These are phyloP conservation scores for Drosophila koepferae DNA, from an alignment of 2,888 invertebrate species.

Conservation along the genomic window DNA sequence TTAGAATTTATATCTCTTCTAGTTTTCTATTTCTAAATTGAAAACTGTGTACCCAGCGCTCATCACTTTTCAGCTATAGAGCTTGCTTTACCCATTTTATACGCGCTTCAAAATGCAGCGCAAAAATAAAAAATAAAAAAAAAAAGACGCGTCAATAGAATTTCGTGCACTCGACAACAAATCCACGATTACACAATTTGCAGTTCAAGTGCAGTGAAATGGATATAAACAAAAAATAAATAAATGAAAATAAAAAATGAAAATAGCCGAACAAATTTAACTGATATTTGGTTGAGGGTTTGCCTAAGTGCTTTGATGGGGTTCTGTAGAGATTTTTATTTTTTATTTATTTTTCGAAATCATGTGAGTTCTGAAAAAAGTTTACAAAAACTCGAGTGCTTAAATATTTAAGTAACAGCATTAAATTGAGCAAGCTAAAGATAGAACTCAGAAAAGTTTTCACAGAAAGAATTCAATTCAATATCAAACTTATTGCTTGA, in stretches of 20 bases:
- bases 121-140: not conserved
- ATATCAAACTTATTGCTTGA: too few species aligned
- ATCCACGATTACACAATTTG: constrained; percentile 23
- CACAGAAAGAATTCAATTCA: too few species aligned
- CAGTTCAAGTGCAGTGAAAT: constrained; percentile 10
- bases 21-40: not conserved
- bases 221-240: not conserved
- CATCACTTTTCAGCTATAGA: not conserved
- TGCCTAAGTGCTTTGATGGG: not conserved
- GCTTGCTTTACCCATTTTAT: not conserved
- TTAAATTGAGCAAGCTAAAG: not conserved
- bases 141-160: constrained; percentile 10
- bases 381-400: not conserved
- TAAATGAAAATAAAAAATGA: not conserved
- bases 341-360: too few species aligned
- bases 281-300: not conserved
- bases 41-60: not conserved
- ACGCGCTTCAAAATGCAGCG: not conserved
- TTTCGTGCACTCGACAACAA: constrained; percentile 16
- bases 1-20: not conserved
- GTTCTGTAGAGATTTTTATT: not conserved
- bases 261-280: constrained; percentile 5
- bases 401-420: not conserved
- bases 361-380: not conserved
- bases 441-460: too few species aligned